Base-by-base conservation (phyloP, 2,888 invertebrate genomes). In the Drosophila cracens region DNA sequence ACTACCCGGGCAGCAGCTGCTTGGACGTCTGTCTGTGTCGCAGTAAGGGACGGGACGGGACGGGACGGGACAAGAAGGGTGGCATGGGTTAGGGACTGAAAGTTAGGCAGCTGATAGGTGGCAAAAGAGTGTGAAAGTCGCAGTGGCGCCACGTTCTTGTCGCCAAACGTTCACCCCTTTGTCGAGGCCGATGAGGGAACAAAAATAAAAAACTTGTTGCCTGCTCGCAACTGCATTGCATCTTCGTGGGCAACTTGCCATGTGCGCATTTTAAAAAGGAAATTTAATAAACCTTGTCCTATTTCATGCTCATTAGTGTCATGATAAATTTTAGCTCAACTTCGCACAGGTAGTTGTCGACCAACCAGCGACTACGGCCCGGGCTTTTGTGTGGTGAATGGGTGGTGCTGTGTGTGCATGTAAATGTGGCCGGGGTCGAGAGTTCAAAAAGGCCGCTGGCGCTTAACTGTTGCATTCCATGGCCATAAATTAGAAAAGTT, bases 231-330 rank as follows among this genome's bases (percentile, higher is more conserved):
- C 57, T 62, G 74, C 61, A 59, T 21, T 53, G 53, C 61, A 46
- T 51, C 70, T 68, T 69, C 31, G 53, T 65, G 36, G 70, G 71
- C 72, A 76, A 72, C 82, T 68, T 71, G 82, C 78, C 83, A 82
- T 83, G 83, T 84, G 86, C 78, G 76, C 84, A 83, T 84, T 86
- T 86, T 76, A 76, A 85, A 87, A 84, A 82, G 81, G 83, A 87
- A 86, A 87, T 86, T 86, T 86, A 87, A 85, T 87, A 86, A 86
- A 85, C 83, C 81, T 87, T 87, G 86, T 87, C 87, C 85, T 68
- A 87, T 86, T 87, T 87, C 83, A 83, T 82, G 86, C 85, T 86
- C 86, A 86, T 86, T 86, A 86, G 86, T 86, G 87, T 87, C 86
- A 87, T 87, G 85, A 86, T 86, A 86, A 86, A 86, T 86, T 82